Conservation (phyloP, 2,113 vertebrate genomes). For the Nyctibius bracteatus region DNA sequence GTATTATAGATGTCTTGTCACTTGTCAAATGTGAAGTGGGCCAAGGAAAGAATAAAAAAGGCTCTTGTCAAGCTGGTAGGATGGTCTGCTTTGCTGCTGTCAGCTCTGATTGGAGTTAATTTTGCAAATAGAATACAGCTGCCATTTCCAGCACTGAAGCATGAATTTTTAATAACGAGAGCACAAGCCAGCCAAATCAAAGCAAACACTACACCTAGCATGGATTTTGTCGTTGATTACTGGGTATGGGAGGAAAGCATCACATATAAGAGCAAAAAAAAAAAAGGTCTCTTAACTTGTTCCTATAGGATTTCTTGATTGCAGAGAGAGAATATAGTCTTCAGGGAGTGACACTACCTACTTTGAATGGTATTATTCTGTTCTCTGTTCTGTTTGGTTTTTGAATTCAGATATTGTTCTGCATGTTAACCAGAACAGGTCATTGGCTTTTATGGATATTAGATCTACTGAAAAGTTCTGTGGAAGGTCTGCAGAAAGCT, state of each 20-base stretch:
- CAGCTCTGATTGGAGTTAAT: conserved; percentile 65
- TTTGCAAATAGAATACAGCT: conserved; percentile 66
- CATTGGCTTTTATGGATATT: not conserved
- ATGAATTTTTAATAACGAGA: conserved; percentile 48
- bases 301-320: not conserved
- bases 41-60: conserved; percentile 67
- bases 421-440: not conserved
- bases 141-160: conserved; percentile 64
- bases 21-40: conserved; percentile 78
- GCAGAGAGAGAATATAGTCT: not conserved
- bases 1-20: conserved; percentile 69
- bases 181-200: not conserved
- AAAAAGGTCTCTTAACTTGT: not conserved
- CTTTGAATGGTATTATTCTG: not conserved
- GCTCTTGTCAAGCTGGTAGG: conserved; percentile 46
- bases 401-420: not conserved
- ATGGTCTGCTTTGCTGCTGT: conserved; percentile 44
- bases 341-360: not conserved
- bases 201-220: not conserved
- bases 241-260: not conserved
- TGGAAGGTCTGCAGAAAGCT: not conserved
- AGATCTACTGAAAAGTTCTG: not conserved
- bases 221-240: not conserved
- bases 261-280: not conserved
- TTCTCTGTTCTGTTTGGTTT: not conserved